Base-by-base conservation (phyloP, 2,113 vertebrate species). In the Tursiops truncatus region DNA sequence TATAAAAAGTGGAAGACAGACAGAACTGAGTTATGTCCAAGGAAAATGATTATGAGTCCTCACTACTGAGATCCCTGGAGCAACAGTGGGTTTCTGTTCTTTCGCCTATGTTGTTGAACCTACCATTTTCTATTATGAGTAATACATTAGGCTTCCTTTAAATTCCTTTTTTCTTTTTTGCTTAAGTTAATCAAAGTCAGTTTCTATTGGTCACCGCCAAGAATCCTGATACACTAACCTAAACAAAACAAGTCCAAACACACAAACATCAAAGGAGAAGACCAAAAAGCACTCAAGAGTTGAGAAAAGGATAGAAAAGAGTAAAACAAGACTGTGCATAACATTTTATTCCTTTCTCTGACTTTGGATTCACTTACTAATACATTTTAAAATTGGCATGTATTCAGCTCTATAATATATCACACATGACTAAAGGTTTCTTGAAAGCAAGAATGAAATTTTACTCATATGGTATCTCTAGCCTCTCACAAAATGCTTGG, bases 211-310 rank as follows among this genome's bases (percentile, higher is more conserved):
- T 92, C 90, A 58, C 15, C 28, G 79, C 20, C 65, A 94, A 81
- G 38, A 94, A 58, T 81, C 53, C 4, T 25, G 63, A 73, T 58
- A 17, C 20, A 18, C 26, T 87, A n/a, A 44, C 74, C 31, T 58
- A 95, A 81, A 60, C 23, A 71, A 97, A 87, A 89, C 14, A 23
- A 79, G 50, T 21, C 41, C 85, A 93, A 77, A 73, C 14, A 77
- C 17, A 17, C 18, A 85, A 92, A 90, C n/a, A 67, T 50, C 12
- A 80, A 79, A 60, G 1, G 13, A 96, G 20, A 92, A 90, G 10
- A 84, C 31, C 56, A 86, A 58, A 89, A 73, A 91, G 9, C 50
- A 85, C 25, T 84, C 26, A 50, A 71, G 41, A 94, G 60, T 36
- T 76, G 67, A 87, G 18, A 63, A 62, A 74, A 82, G 8, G n/a